Conservation (phyloP, 2,888 invertebrate species). For the Minunthozetes semirufus region DNA sequence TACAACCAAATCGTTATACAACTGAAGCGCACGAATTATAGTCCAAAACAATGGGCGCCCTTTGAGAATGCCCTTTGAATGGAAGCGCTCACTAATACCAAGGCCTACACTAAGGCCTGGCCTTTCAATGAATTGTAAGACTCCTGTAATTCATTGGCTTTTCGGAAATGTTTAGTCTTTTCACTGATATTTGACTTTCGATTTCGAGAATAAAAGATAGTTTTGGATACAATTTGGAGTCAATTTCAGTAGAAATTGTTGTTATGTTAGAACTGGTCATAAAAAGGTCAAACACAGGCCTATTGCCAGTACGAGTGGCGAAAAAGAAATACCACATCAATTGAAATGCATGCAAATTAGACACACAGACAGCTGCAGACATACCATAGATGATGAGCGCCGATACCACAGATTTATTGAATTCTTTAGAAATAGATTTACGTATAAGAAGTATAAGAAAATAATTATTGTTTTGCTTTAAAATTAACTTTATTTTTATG, state of each 20-base stretch:
- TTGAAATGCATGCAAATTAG: conserved; percentile 25
- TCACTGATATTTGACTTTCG: conserved; percentile 7
- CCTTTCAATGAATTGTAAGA: too few relatives aligned
- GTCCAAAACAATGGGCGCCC: neutral
- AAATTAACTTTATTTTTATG: neutral
- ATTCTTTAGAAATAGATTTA: conserved; percentile 6
- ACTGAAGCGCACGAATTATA: neutral
- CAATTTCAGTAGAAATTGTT: neutral
- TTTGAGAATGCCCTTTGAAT: too few relatives aligned
- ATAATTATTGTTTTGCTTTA: neutral
- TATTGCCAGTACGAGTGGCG: neutral
- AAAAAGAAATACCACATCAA: neutral
- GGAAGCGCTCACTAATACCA: too few relatives aligned
- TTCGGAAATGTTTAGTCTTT: neutral
- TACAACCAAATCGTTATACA: neutral
- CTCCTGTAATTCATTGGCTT: too few relatives aligned
- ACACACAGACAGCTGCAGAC: conserved; percentile 18
- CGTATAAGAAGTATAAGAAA: neutral
- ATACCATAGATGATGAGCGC: neutral
- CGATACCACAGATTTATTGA: conserved; percentile 14
- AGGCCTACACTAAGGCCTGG: too few relatives aligned
- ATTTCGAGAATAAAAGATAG: neutral
- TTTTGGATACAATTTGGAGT: conserved; percentile 1
- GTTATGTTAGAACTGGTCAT: neutral
- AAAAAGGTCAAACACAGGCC: conserved; percentile 15